Evolutionary conservation across 92 coral and sea anemone species (phyloP), one percentile per base, ranked within the genome.

Genomic region (Zoanthus gigantus): DNA sequence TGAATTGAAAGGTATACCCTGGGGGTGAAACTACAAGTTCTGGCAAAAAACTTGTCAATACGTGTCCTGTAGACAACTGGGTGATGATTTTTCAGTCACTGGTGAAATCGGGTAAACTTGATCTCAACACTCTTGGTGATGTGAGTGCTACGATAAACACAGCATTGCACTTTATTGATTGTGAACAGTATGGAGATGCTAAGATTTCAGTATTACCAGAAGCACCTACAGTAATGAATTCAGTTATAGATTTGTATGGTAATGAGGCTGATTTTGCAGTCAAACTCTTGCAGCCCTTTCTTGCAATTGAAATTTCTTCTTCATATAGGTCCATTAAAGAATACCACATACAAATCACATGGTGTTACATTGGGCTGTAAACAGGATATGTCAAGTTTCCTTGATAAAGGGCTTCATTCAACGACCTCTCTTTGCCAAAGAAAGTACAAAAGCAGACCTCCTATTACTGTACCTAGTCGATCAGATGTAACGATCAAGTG

Each of bases 231-330:
- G 53, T 76, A n/a, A 83, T 12, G 17, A 11, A 54, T 44, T 86
- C 77, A 32, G 83, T 79, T 52, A 48, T 90, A 28, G 90, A 90
- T 86, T 52, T 73, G 14, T 90, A 85, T 86, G 93, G 93, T 74
- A 90, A 90, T 90, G 93, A 86, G 54, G 90, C 93, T 52, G 90
- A 90, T 76, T 90, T 85, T 56, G 53, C 8, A 45, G 72, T 86
- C 47, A 77, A 71, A 42, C 13, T 78, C 30, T 86, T 90, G 28
- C 67, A 42, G 63, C 54, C 89, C 18, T 47, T 77, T 86, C 57
- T 90, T 1, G 53, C 77, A 31, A 80, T 73, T 47, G 56, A 23
- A 85, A 32, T 90, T 54, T 80, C 58, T 79, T 34, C 90, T 78
- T 13, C 87, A 52, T 54, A 57, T 90, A 54, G 71, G 90, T 63